Percentiles rank a stretch among this genome's conserved stretches.
These are phyloP conservation scores for Malacoctenus gilli DNA, from an alignment of 2,797 vertebrate species.

Conservation along the genomic window DNA sequence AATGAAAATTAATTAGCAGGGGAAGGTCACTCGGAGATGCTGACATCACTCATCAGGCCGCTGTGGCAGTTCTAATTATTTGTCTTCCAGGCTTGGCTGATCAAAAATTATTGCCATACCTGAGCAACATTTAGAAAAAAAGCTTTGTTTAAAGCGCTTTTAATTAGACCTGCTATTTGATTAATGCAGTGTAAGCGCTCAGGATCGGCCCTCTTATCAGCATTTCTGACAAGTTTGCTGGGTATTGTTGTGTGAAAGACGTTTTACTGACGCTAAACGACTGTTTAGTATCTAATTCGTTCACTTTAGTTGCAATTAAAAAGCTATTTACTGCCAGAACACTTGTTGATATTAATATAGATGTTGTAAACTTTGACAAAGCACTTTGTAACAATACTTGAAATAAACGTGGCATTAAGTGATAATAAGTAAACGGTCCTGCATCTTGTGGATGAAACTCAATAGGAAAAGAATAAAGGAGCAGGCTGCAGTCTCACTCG, in stretches of 20 bases:
- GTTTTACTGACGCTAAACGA: slow-evolving; percentile 87
- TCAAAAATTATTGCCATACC: slow-evolving; percentile 99
- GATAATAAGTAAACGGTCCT: slow-evolving; percentile 56
- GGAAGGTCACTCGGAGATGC: slow-evolving; percentile 99
- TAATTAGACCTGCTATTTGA: slow-evolving; percentile 99
- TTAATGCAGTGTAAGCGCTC: slow-evolving; percentile 98
- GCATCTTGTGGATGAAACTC: slow-evolving; percentile 27
- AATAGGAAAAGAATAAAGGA: slow-evolving; percentile 8
- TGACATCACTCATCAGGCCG: slow-evolving; percentile 99
- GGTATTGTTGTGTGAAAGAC: slow-evolving; percentile 92
- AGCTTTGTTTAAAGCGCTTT: slow-evolving; percentile 98
- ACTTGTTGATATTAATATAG: slow-evolving; percentile 85
- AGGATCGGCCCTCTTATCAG: slow-evolving; percentile 97
- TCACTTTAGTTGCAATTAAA: slow-evolving; percentile 85
- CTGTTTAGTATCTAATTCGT: slow-evolving; percentile 86
- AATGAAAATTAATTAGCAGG: slow-evolving; percentile 99
- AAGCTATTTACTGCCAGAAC: slow-evolving; percentile 78
- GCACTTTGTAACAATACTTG: slow-evolving; percentile 59
- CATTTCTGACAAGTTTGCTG: slow-evolving; percentile 95
- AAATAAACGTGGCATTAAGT: slow-evolving; percentile 53
- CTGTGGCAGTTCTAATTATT: slow-evolving; percentile 99
- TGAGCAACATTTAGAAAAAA: slow-evolving; percentile 99
- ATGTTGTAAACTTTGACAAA: slow-evolving; percentile 81
- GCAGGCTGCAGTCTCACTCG: slow-evolving; percentile 10
- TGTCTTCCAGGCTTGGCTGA: slow-evolving; percentile 99